Conservation (phyloP, 2,797 vertebrate genomes). For the Molossus alvarezi region DNA sequence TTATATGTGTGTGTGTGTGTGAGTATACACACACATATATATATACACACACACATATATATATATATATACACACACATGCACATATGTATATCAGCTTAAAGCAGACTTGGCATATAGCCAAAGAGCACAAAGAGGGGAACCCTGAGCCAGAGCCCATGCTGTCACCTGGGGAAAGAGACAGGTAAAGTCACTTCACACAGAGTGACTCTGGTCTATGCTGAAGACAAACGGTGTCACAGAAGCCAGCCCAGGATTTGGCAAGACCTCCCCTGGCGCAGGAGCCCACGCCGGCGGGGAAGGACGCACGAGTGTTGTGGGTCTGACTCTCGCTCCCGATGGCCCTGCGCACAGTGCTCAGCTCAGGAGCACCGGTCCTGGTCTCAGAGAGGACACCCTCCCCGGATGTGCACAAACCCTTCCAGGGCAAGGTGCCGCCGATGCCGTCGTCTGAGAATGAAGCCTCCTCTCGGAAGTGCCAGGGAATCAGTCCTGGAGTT, state of each 20-base stretch:
- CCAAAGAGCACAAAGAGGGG: background rate
- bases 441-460: background rate
- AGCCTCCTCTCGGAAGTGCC: background rate
- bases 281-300: background rate
- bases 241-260: background rate
- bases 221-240: rapidly evolving
- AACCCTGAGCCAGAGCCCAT: background rate
- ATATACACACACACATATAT: too few species aligned
- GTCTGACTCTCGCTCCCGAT: background rate
- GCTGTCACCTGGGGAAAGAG: background rate
- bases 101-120: background rate
- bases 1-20: background rate
- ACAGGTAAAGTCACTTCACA: background rate
- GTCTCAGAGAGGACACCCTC: background rate
- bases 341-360: background rate
- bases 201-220: background rate
- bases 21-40: too few species aligned
- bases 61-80: too few species aligned
- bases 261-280: background rate
- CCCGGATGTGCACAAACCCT: too few species aligned
- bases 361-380: background rate
- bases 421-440: background rate
- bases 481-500: background rate
- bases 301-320: background rate
- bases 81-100: background rate